A percentile compares a stretch with the other conserved stretches of the same genome.
Evolutionary conservation across 1,140 invertebrate species (phyloP).

Genomic region (Microplitis mediator): DNA sequence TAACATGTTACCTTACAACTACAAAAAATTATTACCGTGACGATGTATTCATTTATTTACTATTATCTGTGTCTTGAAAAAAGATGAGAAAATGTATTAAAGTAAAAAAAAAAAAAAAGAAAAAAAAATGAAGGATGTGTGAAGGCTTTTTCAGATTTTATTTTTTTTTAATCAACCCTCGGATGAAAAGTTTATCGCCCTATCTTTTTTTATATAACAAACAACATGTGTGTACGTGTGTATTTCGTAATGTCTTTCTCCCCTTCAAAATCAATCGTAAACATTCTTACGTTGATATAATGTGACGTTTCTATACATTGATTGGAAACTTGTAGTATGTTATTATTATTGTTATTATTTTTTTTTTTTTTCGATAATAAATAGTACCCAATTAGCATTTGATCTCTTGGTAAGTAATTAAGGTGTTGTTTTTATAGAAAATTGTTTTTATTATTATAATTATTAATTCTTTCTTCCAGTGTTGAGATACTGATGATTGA

Average conservation of each 20-base stretch:
- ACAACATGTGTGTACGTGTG: conserved; percentile 51
- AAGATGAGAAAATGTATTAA: conserved; percentile 8
- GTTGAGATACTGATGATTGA: conserved; percentile 51
- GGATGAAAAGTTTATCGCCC: conserved; percentile 54
- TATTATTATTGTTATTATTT: too few species aligned
- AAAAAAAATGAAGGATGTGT: conserved; percentile 53
- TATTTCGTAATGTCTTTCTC: conserved; percentile 32
- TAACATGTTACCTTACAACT: conserved; percentile 34
- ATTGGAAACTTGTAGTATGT: conserved; percentile 49
- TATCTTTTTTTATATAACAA: conserved; percentile 54
- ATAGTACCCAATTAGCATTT: conserved; percentile 46
- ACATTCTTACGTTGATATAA: conserved; percentile 35
- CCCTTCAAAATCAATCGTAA: conserved; percentile 34
- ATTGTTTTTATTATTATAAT: conserved; percentile 35
- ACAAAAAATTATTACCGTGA: conserved; percentile 29
- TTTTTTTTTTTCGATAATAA: conserved; percentile 44
- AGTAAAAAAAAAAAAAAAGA: conserved; percentile 43
- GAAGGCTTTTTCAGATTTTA: conserved; percentile 58
- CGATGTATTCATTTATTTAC: not conserved
- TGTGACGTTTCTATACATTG: conserved; percentile 45
- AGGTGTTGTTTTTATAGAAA: conserved; percentile 50
- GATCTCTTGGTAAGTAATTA: conserved; percentile 42
- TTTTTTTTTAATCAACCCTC: conserved; percentile 56
- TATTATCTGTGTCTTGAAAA: not conserved
- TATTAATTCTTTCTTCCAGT: conserved; percentile 35